Percentiles rank a stretch among this genome's conserved stretches.
These are phyloP conservation scores for Centropristis striata DNA, from an alignment of 2,113 vertebrate species.

Conservation along the genomic window DNA sequence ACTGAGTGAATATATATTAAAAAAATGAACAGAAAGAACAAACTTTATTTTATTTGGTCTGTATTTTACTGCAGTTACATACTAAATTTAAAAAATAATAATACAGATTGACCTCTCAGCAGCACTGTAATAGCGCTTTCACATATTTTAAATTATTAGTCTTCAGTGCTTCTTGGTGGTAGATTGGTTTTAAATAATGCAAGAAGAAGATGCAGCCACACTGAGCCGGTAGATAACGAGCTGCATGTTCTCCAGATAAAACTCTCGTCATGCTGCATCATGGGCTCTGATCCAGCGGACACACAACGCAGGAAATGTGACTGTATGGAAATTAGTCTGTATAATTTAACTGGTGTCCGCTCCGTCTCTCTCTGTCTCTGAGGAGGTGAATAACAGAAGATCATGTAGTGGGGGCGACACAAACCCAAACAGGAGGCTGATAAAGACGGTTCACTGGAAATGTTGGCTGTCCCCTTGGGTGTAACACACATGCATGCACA, in stretches of 20 bases:
- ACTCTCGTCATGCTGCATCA: background rate
- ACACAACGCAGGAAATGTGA: background rate
- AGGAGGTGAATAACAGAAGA: slow-evolving; percentile 44
- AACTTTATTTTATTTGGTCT: too few species aligned
- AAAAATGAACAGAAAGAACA: too few species aligned
- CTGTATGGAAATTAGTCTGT: background rate
- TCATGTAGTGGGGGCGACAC: slow-evolving; percentile 36
- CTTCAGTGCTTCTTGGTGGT: too few species aligned
- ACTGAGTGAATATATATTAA: too few species aligned
- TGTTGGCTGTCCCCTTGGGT: slow-evolving; percentile 63
- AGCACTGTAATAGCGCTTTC: too few species aligned
- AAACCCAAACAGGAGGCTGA: slow-evolving; percentile 58
- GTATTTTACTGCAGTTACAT: too few species aligned
- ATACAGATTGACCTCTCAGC: too few species aligned
- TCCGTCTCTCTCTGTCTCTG: background rate
- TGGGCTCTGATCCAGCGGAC: background rate
- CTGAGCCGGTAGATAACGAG: background rate
- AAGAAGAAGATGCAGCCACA: background rate
- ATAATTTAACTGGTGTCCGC: background rate
- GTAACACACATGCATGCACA: slow-evolving; percentile 28
- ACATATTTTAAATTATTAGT: too few species aligned
- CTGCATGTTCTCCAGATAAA: background rate
- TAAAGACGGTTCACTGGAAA: slow-evolving; percentile 57
- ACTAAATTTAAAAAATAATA: too few species aligned
- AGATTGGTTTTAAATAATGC: background rate